Evolutionary conservation across 2,888 invertebrate species (phyloP), one percentile per base, ranked within the genome.

Genomic region (Idaea dimidiata): DNA sequence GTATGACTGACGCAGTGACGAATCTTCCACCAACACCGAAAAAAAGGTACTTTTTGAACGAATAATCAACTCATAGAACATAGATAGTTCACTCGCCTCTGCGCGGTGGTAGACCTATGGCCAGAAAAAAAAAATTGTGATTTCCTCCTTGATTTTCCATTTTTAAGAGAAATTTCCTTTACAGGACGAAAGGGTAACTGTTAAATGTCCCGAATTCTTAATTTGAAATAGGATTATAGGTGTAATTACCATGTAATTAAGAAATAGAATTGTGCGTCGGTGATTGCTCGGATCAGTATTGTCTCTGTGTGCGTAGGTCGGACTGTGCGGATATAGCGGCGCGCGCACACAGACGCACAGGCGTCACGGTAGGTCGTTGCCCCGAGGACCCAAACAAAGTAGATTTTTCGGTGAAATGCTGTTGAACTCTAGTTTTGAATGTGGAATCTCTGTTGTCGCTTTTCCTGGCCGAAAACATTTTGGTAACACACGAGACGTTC

Each of bases 351-450:
- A 81, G 72, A 68, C 83, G 71, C 73, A 75, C 70, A 71, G 84
- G 86, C 90, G 89, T 88, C 89, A 88, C 82, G 79, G 73, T 75
- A 79, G 89, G 82, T 87, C 92, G 75, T 83, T 82, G 91, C 90
- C 89, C 93, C 88, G 81, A 75, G 86, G 88, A 89, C 91, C 91
- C 91, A 91, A 91, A 92, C 91, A 91, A 90, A 89, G 91, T 91
- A 87, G 89, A 91, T 89, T 92, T 89, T 92, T 91, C 89, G 91
- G 91, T 91, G 90, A 89, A 91, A 89, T 87, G 91, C 84, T 90
- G 85, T 90, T 91, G 91, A 91, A 91, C 92, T 87, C 89, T 87
- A 89, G 88, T 85, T 87, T 82, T 82, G 84, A 87, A 87, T 84
- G 86, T 83, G 80, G 86, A 84, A 84, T 84, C 86, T 77, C 79